Evolutionary conservation across 2,113 vertebrate genomes (phyloP).

Genomic region (Glaucidium brasilianum): DNA sequence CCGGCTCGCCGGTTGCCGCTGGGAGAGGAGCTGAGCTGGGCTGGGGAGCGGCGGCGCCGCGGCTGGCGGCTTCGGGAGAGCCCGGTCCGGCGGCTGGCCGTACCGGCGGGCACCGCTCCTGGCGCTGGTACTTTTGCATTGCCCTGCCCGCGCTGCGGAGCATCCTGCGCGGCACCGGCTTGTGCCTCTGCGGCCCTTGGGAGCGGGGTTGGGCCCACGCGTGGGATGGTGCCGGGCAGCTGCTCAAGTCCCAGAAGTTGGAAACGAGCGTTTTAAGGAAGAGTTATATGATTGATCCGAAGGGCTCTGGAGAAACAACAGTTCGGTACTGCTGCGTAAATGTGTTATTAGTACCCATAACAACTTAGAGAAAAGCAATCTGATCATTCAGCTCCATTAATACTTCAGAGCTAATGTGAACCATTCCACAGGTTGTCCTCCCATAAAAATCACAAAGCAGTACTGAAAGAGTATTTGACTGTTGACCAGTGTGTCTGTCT

Average conservation of each 20-base stretch:
- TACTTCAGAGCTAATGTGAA: not conserved
- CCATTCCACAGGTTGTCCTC: constrained; percentile 9
- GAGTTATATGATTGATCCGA: not conserved
- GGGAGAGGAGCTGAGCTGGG: not conserved
- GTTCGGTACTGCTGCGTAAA: not conserved
- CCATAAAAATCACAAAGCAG: not conserved
- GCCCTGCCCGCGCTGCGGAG: too few species aligned
- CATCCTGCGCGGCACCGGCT: not conserved
- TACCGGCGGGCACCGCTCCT: accelerated
- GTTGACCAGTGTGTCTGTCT: not conserved
- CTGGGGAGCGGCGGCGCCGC: not conserved
- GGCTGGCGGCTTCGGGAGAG: not conserved
- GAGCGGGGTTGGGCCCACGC: accelerated
- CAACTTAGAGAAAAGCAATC: not conserved
- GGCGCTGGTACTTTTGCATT: accelerated
- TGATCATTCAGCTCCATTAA: not conserved
- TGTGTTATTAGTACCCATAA: not conserved
- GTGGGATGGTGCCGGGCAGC: not conserved
- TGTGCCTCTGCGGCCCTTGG: not conserved
- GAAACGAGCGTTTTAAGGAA: not conserved
- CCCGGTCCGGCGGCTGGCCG: not conserved
- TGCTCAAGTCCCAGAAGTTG: not conserved
- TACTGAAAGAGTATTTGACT: not conserved
- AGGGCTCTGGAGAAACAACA: not conserved
- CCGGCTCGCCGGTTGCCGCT: not conserved